Conservation (phyloP, 2,888 invertebrate species). For the Hypomecis punctinalis region DNA sequence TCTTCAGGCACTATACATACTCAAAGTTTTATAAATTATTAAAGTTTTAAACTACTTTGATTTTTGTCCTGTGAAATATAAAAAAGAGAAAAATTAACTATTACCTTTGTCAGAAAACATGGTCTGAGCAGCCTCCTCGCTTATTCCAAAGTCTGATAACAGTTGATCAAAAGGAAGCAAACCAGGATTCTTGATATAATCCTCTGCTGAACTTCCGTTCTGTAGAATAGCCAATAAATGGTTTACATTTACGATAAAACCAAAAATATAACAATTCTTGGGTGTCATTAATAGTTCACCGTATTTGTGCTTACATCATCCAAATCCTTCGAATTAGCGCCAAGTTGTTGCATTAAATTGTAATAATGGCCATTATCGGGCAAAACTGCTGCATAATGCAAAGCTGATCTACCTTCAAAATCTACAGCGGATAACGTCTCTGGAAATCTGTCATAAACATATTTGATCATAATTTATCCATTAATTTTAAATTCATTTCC, state of each 20-base stretch:
- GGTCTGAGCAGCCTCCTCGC: conserved; percentile 86
- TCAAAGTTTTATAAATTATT: not conserved
- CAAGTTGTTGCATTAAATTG: conserved; percentile 93
- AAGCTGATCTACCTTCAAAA: conserved; percentile 92
- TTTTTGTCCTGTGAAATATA: not conserved
- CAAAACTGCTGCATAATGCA: conserved; percentile 94
- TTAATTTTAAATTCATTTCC: not conserved
- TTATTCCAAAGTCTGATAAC: conserved; percentile 88
- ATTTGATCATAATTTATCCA: not conserved
- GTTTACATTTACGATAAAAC: not conserved
- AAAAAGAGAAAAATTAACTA: conserved; percentile 32
- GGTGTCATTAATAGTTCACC: too few relatives aligned
- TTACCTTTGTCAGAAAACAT: conserved; percentile 93
- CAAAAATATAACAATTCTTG: not conserved
- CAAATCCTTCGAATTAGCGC: conserved; percentile 91
- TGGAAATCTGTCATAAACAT: conserved; percentile 86
- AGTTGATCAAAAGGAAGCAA: conserved; percentile 89
- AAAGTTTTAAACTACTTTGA: not conserved
- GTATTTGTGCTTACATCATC: conserved; percentile 89
- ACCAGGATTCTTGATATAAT: conserved; percentile 88
- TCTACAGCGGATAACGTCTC: conserved; percentile 93
- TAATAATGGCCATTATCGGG: conserved; percentile 95
- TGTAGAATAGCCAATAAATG: conserved; percentile 56
- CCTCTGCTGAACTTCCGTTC: conserved; percentile 92
- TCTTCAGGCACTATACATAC: conserved; percentile 88